A percentile compares a stretch with the other conserved stretches of the same genome.
Conservation (phyloP, 1,140 invertebrate species). For the Anastrepha ludens region DNA sequence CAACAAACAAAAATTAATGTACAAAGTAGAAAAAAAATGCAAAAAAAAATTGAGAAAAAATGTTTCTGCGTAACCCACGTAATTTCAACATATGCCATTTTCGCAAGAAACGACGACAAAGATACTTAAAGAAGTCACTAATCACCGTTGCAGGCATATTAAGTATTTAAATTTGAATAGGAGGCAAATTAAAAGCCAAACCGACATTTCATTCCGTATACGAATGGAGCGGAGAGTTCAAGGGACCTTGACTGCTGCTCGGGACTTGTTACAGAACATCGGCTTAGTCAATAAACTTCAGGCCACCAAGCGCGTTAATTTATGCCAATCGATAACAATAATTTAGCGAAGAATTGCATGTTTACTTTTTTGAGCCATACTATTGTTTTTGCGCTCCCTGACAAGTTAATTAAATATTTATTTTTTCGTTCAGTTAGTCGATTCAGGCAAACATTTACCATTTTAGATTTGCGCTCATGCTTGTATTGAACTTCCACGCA, state of each 20-base stretch:
- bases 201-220: not conserved
- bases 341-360: not conserved
- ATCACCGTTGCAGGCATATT: not conserved
- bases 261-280: not conserved
- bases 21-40: not conserved
- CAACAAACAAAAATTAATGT: not conserved
- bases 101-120: not conserved
- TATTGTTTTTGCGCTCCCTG: not conserved
- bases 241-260: not conserved
- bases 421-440: not conserved
- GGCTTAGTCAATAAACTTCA: not conserved
- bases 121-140: not conserved
- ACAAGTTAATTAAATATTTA: constrained; percentile 12
- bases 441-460: not conserved
- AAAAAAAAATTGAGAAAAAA: not conserved
- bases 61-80: not conserved
- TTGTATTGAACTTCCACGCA: not conserved
- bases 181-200: not conserved
- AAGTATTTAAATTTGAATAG: constrained; percentile 16
- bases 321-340: not conserved
- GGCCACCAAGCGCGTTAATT: constrained; percentile 16
- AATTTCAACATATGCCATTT: not conserved
- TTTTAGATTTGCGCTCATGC: not conserved
- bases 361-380: not conserved
- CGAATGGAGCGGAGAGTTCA: not conserved